These are phyloP conservation scores for Chelonus formosanus DNA, from an alignment of 2,888 invertebrate species.

Conservation along the genomic window DNA sequence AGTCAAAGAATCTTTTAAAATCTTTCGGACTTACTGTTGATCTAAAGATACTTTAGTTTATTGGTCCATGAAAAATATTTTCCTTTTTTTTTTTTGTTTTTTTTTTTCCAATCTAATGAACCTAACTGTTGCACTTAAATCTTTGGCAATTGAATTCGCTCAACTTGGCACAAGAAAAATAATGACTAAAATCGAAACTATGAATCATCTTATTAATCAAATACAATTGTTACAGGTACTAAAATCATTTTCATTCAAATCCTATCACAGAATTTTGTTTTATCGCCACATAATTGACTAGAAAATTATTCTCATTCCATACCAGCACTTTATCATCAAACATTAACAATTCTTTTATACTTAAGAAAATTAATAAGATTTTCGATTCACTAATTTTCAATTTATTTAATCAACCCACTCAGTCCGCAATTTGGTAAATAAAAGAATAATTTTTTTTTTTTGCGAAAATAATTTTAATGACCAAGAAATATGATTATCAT, in stretches of 20 bases:
- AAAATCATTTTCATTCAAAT: slow-evolving; percentile 16
- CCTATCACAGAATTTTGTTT: slow-evolving; percentile 22
- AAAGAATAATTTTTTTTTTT: too few species aligned
- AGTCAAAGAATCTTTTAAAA: not conserved
- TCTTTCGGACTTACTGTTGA: not conserved
- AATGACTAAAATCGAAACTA: not conserved
- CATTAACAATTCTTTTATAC: too few species aligned
- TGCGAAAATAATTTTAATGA: too few species aligned
- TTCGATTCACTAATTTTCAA: too few species aligned
- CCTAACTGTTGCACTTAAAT: slow-evolving; percentile 11
- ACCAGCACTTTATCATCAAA: not conserved
- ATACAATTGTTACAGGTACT: slow-evolving; percentile 25
- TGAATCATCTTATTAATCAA: slow-evolving; percentile 1
- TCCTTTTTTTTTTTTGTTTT: not conserved
- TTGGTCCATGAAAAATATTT: slow-evolving; percentile 8
- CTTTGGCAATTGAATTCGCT: slow-evolving; percentile 16
- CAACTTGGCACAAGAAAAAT: slow-evolving; percentile 19
- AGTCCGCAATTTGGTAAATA: too few species aligned
- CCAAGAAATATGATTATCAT: too few species aligned
- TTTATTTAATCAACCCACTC: too few species aligned
- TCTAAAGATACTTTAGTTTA: slow-evolving; percentile 1
- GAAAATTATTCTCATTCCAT: slow-evolving; percentile 16
- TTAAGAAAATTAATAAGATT: too few species aligned
- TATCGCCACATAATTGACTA: slow-evolving; percentile 4
- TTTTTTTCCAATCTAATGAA: not conserved